Evolutionary conservation across 2,797 vertebrate genomes (phyloP), one percentile per base, ranked within the genome.

Genomic region (Microctenopoma lineatum): DNA sequence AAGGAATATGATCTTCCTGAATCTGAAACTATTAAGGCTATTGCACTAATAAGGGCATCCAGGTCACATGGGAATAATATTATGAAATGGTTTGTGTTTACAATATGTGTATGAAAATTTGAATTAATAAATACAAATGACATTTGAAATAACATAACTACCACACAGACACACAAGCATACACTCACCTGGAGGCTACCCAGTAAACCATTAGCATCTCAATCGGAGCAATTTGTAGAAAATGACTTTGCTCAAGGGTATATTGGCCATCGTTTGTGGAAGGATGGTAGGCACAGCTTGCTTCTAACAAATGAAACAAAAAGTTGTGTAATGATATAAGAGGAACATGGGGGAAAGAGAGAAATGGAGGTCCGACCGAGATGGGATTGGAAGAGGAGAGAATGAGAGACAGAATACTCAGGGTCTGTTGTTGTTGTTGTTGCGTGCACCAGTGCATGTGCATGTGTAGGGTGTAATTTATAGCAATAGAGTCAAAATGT

Each of bases 181-280:
- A 51, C 57, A 50, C 53, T 67, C 66, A 85, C 71, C 75, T 80
- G 58, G 69, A 71, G 78, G 80, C 74, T 57, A 67, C 54, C 52
- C 71, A 75, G 60, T 68, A 45, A 69, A 62, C 75, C 69, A 86
- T 87, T 86, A 87, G 66, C 72, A 65, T 41, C 76, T 83, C 69
- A 81, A 81, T 81, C 13, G 11, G 51, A 78, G 76, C 66, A 75
- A 70, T 82, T 84, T 87, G 77, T 68, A 54, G 59, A 47, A 68
- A 87, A 81, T 59, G 46, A 53, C 65, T 83, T 83, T 80, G 81
- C 83, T 77, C 60, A 67, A 84, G 84, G 79, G 73, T 68, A 53
- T 82, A 69, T 79, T 85, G 75, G 73, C 75, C 75, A 72, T 68
- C 41, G 15, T 76, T 75, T 57, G 39, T 54, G 62, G 60, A 55